Conservation (phyloP, 2,888 invertebrate genomes). For the Entomobrya multifasciata region DNA sequence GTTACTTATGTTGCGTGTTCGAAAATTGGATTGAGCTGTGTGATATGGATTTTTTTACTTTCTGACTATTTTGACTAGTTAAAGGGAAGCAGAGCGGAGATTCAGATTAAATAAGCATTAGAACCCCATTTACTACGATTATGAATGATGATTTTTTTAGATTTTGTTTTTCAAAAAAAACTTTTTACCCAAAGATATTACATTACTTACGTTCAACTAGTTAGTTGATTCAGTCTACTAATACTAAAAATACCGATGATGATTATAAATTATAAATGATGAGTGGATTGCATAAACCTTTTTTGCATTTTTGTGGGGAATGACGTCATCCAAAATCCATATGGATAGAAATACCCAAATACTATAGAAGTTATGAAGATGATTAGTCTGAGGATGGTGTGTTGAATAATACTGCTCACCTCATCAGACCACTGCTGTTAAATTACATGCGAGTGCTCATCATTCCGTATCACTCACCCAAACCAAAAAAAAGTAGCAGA, state of each 20-base stretch:
- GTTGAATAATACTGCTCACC: constrained; percentile 37
- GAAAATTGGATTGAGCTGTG: neutral
- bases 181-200: neutral
- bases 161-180: neutral
- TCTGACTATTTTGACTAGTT: neutral
- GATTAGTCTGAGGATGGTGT: neutral
- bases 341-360: neutral
- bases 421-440: neutral
- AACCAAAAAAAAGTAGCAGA: no score
- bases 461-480: constrained; percentile 38
- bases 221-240: constrained; percentile 11
- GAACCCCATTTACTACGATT: neutral
- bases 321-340: neutral
- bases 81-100: constrained; percentile 21
- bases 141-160: neutral
- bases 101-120: neutral
- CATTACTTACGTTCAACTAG: neutral
- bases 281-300: no score
- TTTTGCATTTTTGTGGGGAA: no score
- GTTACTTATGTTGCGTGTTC: constrained; percentile 41
- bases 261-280: no score
- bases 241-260: constrained; percentile 3
- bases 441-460: constrained; percentile 35
- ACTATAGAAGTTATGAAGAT: neutral
- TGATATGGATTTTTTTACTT: neutral